Evolutionary conservation across 2,113 vertebrate species (phyloP).

Genomic region (Morone chrysops): DNA sequence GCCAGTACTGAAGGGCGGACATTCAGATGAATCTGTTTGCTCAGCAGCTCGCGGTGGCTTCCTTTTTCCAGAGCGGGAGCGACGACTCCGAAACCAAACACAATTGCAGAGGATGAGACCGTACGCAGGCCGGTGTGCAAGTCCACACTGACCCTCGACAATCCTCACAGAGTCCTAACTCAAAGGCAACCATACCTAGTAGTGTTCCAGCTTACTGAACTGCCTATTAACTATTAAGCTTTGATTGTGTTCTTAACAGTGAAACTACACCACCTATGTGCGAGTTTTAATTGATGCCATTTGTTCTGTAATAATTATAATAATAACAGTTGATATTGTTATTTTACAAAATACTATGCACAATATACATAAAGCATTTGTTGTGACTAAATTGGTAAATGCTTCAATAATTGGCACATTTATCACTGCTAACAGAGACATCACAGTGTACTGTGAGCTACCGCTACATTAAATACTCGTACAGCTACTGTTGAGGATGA

Average conservation of each 20-base stretch:
- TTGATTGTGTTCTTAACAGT: conserved; percentile 79
- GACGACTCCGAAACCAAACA: conserved; percentile 10
- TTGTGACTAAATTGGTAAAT: conserved; percentile 87
- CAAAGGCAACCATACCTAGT: conserved; percentile 78
- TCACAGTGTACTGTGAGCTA: conserved; percentile 86
- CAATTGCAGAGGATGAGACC: conserved; percentile 45
- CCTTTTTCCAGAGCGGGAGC: conserved; percentile 9
- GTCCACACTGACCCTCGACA: conserved; percentile 35
- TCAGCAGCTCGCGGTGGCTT: conserved; percentile 14
- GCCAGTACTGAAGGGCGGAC: conserved; percentile 40
- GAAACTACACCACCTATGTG: conserved; percentile 87
- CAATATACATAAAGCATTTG: conserved; percentile 91
- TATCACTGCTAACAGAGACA: conserved; percentile 87
- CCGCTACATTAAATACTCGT: conserved; percentile 88
- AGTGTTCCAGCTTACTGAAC: conserved; percentile 59
- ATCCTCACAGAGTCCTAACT: conserved; percentile 55
- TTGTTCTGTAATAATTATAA: conserved; percentile 68
- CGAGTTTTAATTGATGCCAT: conserved; percentile 78
- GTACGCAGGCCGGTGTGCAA: background rate
- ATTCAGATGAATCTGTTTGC: conserved; percentile 41
- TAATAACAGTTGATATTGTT: conserved; percentile 75
- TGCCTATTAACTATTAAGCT: conserved; percentile 69
- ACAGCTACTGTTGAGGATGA: conserved; percentile 79
- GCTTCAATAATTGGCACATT: conserved; percentile 97
- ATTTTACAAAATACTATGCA: conserved; percentile 92